A percentile compares a stretch with the other conserved stretches of the same genome.
Conservation (phyloP, 2,797 vertebrate genomes). For the Tangara arthus region DNA sequence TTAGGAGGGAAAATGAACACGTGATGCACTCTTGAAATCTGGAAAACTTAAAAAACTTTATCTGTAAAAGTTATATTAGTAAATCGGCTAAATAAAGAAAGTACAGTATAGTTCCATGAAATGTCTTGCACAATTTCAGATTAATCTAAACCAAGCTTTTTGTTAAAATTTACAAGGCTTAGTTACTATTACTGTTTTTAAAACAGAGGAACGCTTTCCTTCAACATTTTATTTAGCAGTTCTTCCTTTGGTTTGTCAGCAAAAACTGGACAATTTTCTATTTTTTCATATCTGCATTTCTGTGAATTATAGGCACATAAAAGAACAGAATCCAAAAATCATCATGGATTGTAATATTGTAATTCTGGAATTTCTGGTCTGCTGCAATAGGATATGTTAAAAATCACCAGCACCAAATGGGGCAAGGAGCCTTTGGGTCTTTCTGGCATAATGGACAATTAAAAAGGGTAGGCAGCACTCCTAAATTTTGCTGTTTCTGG, state of each 20-base stretch:
- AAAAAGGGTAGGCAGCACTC: neutral
- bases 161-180: neutral
- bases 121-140: neutral
- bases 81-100: neutral
- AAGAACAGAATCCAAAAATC: neutral
- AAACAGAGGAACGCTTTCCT: neutral
- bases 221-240: neutral
- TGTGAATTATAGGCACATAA: neutral
- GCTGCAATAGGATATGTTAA: neutral
- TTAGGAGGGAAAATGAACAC: neutral
- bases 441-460: rapidly evolving
- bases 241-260: neutral
- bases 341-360: neutral
- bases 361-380: neutral
- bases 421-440: neutral
- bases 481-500: neutral
- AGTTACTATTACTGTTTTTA: neutral
- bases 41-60: neutral
- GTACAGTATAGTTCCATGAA: neutral
- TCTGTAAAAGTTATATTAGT: neutral
- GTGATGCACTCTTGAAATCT: neutral
- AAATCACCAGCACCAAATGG: neutral
- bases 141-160: neutral
- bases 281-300: neutral
- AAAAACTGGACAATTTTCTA: neutral